Percentiles rank a stretch among this genome's conserved stretches.
Conservation (phyloP, 2,113 vertebrate species). For the Larimichthys polyactis region DNA sequence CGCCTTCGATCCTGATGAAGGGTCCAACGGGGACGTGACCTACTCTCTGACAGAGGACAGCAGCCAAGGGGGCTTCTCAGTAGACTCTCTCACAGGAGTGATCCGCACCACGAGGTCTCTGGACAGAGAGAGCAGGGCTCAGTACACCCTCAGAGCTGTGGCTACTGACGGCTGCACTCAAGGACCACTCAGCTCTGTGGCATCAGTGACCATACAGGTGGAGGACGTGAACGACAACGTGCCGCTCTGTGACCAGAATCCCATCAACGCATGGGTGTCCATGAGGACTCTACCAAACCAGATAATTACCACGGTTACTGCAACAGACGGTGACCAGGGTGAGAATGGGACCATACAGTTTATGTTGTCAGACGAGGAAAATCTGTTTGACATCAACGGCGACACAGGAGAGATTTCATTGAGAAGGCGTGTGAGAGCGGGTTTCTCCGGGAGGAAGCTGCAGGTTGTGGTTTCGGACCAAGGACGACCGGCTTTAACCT, state of each 20-base stretch:
- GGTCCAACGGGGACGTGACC: constrained; percentile 85
- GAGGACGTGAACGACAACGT: constrained; percentile 93
- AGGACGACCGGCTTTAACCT: constrained; percentile 83
- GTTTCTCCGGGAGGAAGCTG: constrained; percentile 82
- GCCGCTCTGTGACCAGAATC: constrained; percentile 87
- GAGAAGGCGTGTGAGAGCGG: constrained; percentile 73
- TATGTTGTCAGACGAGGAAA: constrained; percentile 76
- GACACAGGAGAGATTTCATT: constrained; percentile 88
- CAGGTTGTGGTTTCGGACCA: constrained; percentile 86
- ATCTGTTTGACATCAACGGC: constrained; percentile 83
- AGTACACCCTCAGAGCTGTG: constrained; percentile 84
- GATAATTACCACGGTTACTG: constrained; percentile 80
- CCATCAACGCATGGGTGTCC: constrained; percentile 82
- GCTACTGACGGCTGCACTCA: constrained; percentile 86
- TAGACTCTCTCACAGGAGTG: constrained; percentile 81
- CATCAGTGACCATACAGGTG: constrained; percentile 82
- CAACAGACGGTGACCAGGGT: constrained; percentile 86
- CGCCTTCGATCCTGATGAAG: constrained; percentile 88
- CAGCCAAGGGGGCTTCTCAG: constrained; percentile 84
- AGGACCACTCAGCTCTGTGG: constrained; percentile 84
- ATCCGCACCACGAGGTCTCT: constrained; percentile 83
- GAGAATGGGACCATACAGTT: constrained; percentile 88
- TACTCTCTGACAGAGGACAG: constrained; percentile 86
- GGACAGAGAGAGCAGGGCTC: constrained; percentile 87
- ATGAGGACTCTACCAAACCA: constrained; percentile 75